Base-by-base conservation (phyloP, 1,140 invertebrate species). In the Centruroides sculpturatus region DNA sequence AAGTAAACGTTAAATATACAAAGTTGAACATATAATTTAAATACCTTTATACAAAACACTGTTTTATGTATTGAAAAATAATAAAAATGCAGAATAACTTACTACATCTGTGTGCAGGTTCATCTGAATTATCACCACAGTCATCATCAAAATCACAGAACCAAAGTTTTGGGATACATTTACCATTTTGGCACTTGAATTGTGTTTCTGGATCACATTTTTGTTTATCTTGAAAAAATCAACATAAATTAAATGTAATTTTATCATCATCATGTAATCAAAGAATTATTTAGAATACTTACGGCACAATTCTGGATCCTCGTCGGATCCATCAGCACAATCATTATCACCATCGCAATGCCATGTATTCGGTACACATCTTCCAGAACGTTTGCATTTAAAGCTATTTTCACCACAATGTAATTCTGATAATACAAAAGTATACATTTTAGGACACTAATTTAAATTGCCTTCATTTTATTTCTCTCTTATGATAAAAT, bases 111-210 rank as follows among this genome's bases (percentile, higher is more conserved):
- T 89, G 90, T 0, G 90, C 88, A 0, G 92, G 92, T 71, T 96
- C 92, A 70, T 96, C 92, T 1, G 87, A 90, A 69, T 92, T 89
- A 67, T 96, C 92, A 0, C 92, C 91, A 67, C 73, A 76, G 68
- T 93, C 90, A 69, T 92, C 86, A 68, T 93, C 89, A 64, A 85
- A 87, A 72, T 96, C 92, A 73, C 95, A 99, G 80, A 89, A 89
- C 92, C 94, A 98, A 3, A 93, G 72, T 71, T 88, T 89, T 0
- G 91, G 93, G 64, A 99, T 98, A 71, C 96, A 99, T 59, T 89
- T 84, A 7, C 92, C 92, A 66, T 94, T 97, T 65, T 87, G 87
- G 70, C 69, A 70, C 46, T 64, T 64, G 52, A 67, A 70, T 57
- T 71, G 69, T 0, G 87, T 89, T 56, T 85, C 83, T 1, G 82